Percentiles rank a stretch among this genome's conserved stretches.
Conservation (phyloP, 2,113 vertebrate genomes). For the Vidua macroura region DNA sequence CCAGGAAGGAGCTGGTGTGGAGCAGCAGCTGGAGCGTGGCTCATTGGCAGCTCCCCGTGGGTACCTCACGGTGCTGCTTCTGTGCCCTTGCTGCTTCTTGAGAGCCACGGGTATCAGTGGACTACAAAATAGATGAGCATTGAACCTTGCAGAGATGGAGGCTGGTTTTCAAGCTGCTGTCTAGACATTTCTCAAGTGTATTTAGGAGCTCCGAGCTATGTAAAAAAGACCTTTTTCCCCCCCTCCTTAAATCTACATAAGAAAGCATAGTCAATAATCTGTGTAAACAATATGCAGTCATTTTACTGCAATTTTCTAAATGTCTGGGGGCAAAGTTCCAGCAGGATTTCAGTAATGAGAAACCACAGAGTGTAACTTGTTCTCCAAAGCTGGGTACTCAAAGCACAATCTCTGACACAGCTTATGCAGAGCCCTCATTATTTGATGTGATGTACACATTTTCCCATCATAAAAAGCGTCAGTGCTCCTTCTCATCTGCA, state of each 20-base stretch:
- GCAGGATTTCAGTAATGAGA: constrained; percentile 31
- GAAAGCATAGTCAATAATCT: constrained; percentile 12
- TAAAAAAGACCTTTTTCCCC: background rate
- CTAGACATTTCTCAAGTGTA: constrained; percentile 10
- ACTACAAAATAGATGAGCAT: background rate
- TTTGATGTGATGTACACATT: background rate
- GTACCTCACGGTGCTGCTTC: background rate
- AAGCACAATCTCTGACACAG: background rate
- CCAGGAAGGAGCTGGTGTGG: background rate
- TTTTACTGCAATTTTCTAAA: constrained; percentile 18
- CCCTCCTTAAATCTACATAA: background rate
- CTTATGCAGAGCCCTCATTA: background rate
- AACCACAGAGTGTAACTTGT: constrained; percentile 4
- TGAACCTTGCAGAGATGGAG: constrained; percentile 2
- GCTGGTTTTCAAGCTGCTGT: background rate
- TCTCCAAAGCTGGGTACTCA: background rate
- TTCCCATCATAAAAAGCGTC: background rate
- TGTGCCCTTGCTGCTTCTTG: background rate
- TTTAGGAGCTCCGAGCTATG: background rate
- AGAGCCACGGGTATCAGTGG: background rate
- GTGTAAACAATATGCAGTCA: constrained; percentile 20
- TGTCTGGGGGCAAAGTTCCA: constrained; percentile 7
- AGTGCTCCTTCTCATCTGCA: background rate
- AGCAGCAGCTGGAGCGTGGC: background rate
- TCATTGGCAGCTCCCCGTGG: background rate